Conservation (phyloP, 2,797 vertebrate species). For the Selene dorsalis region DNA sequence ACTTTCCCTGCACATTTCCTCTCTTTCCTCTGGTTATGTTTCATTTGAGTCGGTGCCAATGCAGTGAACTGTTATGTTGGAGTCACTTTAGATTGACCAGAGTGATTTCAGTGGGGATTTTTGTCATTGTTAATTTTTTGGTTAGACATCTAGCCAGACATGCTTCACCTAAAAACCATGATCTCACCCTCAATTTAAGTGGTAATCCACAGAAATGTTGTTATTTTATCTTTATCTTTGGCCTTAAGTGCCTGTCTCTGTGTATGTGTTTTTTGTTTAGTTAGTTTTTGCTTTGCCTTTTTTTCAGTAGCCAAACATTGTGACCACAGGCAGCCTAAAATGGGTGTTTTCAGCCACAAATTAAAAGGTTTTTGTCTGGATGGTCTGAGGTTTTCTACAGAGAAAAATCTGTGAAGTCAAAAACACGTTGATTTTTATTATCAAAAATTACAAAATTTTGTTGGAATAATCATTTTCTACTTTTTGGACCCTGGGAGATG, state of each 20-base stretch:
- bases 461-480: not conserved
- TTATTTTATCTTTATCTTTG: not conserved
- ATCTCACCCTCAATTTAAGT: not conserved
- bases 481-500: not conserved
- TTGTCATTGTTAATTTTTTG: constrained; percentile 1
- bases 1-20: constrained; percentile 69
- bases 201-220: not conserved
- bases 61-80: not conserved
- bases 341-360: too few species aligned
- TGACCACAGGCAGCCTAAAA: too few species aligned
- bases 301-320: not conserved
- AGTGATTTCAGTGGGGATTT: constrained; percentile 18
- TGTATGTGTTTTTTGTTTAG: not conserved
- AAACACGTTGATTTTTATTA: too few species aligned
- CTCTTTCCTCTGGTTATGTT: constrained; percentile 65
- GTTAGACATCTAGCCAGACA: not conserved
- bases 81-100: not conserved
- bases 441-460: too few species aligned
- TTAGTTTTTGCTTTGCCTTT: not conserved
- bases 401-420: too few species aligned
- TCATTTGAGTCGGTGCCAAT: constrained; percentile 54
- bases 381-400: not conserved
- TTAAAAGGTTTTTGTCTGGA: not conserved
- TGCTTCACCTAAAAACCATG: not conserved
- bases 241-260: not conserved